Evolutionary conservation across 2,888 invertebrate species (phyloP).

Genomic region (Eupelmus urozonus): DNA sequence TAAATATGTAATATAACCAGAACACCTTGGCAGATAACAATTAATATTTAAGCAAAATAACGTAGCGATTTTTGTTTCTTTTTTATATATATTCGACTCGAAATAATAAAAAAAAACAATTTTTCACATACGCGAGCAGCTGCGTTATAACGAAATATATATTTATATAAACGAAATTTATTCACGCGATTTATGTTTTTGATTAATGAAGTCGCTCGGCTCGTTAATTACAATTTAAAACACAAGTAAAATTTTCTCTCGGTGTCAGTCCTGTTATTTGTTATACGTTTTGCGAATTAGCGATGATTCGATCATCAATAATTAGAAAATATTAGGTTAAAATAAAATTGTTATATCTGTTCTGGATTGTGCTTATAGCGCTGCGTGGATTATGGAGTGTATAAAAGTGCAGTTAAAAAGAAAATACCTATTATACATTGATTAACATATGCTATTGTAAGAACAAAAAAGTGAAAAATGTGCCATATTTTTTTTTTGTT

Average conservation of each 20-base stretch:
- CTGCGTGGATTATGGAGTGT: constrained; percentile 58
- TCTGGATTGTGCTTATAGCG: constrained; percentile 60
- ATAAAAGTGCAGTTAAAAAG: constrained; percentile 54
- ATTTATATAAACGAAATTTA: constrained; percentile 47
- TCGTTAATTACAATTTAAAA: constrained; percentile 55
- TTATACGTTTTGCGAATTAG: constrained; percentile 34
- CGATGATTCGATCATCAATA: constrained; percentile 29
- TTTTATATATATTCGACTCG: constrained; percentile 57
- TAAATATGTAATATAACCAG: constrained; percentile 77
- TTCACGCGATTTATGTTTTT: constrained; percentile 56
- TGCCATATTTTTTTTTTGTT: constrained; percentile 55
- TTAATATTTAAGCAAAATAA: constrained; percentile 77
- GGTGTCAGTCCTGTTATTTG: constrained; percentile 48
- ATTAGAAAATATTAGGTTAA: constrained; percentile 15
- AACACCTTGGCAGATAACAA: constrained; percentile 77
- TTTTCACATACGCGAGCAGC: constrained; percentile 67
- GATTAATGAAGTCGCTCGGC: constrained; percentile 60
- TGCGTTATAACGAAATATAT: constrained; percentile 58
- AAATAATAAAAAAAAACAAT: constrained; percentile 60
- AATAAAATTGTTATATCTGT: constrained; percentile 57
- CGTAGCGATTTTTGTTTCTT: constrained; percentile 66
- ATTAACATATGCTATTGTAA: constrained; percentile 60
- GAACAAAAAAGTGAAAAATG: constrained; percentile 49
- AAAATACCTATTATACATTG: constrained; percentile 59
- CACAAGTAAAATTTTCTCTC: constrained; percentile 58